Percentiles rank a stretch among this genome's conserved stretches.
Evolutionary conservation across 2,113 vertebrate genomes (phyloP).

Genomic region (Elachura formosa): DNA sequence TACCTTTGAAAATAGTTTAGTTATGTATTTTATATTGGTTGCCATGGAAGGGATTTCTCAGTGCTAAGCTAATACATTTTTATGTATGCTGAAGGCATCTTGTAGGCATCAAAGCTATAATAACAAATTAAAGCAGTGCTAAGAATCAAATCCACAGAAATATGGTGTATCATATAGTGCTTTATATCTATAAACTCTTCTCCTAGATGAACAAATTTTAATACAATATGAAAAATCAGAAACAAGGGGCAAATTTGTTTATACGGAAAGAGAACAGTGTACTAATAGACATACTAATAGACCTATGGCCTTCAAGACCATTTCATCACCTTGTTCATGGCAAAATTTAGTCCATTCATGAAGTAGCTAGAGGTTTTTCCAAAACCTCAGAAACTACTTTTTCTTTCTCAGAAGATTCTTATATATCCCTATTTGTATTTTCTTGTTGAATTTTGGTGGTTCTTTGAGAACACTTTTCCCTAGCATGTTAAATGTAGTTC

Average conservation of each 20-base stretch:
- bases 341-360: neutral
- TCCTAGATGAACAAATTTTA: neutral
- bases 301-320: neutral
- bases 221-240: neutral
- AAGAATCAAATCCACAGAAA: neutral
- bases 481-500: fast-evolving
- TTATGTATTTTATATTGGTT: neutral
- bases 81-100: neutral
- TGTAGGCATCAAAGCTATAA: neutral
- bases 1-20: neutral
- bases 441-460: neutral
- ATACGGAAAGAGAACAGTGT: neutral
- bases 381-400: neutral
- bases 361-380: neutral
- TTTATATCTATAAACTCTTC: neutral
- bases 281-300: neutral
- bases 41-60: neutral
- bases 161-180: neutral
- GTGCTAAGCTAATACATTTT: neutral
- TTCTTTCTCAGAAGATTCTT: neutral
- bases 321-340: neutral
- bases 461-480: neutral
- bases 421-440: neutral
- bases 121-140: neutral
- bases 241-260: neutral